phyloP scores from a whole-genome alignment of 1,140 invertebrate genomes.

The Eriosoma lanigerum region DNA sequence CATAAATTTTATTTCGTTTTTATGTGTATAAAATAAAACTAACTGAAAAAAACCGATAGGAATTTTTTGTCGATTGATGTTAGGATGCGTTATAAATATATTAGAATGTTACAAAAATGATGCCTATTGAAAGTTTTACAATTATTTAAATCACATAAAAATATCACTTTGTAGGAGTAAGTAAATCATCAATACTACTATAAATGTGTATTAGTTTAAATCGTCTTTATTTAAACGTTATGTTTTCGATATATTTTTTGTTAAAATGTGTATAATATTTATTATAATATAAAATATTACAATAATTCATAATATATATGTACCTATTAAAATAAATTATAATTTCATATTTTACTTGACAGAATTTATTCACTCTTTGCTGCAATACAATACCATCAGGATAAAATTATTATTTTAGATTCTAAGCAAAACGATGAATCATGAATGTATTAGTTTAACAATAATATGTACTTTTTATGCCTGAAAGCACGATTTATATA shows the following conservation, averaged over 20 bases:
- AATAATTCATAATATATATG: background rate
- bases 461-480: no score
- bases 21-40: no score
- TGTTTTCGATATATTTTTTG: background rate
- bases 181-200: constrained; percentile 21
- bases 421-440: no score
- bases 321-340: background rate
- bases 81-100: constrained; percentile 6
- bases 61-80: background rate
- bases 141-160: constrained; percentile 2
- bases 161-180: no score
- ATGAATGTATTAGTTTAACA: no score
- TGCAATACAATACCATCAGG: no score
- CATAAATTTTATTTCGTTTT: no score
- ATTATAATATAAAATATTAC: background rate
- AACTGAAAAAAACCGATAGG: no score
- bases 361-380: no score
- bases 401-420: no score
- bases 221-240: background rate
- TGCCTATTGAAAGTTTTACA: background rate
- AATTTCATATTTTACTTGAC: background rate
- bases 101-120: background rate
- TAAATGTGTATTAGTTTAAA: background rate
- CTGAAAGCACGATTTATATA: no score
- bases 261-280: background rate